Evolutionary conservation across 2,797 vertebrate species (phyloP), one percentile per base, ranked within the genome.

Genomic region (Pangasius krempfi): DNA sequence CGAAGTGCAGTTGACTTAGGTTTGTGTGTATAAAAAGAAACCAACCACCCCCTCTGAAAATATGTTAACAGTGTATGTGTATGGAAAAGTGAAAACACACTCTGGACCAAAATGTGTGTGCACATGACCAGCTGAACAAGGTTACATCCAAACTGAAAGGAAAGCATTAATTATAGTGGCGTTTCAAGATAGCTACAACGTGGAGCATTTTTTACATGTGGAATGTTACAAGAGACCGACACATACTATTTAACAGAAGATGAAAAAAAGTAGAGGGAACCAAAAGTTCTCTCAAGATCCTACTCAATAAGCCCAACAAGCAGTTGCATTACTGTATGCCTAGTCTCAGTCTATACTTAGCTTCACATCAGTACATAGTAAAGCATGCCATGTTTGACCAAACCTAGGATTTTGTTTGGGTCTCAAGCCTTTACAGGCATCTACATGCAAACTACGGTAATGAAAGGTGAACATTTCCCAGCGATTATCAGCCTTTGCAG

Each of bases 401-500:
- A 82, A 86, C 80, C 90, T 86, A 22, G 44, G 10, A 54, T 30
- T 44, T 33, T 30, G 25, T 80, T 20, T 76, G 44, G 79, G 47
- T 64, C 27, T 70, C 44, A 54, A 68, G 66, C 1, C 93, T 93
- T 93, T 94, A 92, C 91, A 93, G 93, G 93, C 93, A 95, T 95
- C 92, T 94, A 95, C 95, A 95, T 95, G 95, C 95, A 95, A 88
- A 92, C 92, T 92, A 91, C 90, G 89, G 37, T 84, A 70, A 86
- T 89, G 92, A 88, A 86, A 89, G 70, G 44, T 66, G 20, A 92
- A 89, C 87, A 90, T 91, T 94, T 90, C 90, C 90, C 89, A 92
- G 92, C 90, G 91, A 94, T 92, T 92, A 90, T 87, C 92, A 90
- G 88, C 92, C 89, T 87, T 90, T 92, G 92, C 90, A 92, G 91